phyloP scores from a whole-genome alignment of 2,113 vertebrate species.

The Plestiodon gilberti region DNA sequence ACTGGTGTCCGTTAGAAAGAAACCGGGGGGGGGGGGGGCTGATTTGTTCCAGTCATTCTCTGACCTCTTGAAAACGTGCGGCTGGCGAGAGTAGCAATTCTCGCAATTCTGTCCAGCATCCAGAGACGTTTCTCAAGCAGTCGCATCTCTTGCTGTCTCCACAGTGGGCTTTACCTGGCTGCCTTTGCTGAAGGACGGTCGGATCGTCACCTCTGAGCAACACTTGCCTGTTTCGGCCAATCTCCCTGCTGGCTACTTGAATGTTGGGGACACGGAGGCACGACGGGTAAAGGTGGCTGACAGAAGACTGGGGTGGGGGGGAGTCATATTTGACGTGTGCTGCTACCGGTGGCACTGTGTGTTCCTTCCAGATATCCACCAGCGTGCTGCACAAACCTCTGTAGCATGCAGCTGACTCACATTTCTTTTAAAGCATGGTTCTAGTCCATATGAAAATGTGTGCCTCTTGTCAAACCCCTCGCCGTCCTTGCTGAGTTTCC shows the following conservation, averaged over 20 bases:
- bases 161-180: conserved; percentile 92
- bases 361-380: not conserved
- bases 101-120: not conserved
- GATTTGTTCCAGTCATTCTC: not conserved
- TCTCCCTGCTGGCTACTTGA: conserved; percentile 89
- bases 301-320: too few species aligned
- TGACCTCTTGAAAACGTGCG: not conserved
- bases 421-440: not conserved
- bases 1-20: not conserved
- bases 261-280: conserved; percentile 76
- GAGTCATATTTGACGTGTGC: not conserved
- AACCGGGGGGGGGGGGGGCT: not conserved
- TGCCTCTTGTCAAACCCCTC: too few species aligned
- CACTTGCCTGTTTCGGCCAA: conserved; percentile 88
- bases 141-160: not conserved
- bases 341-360: not conserved
- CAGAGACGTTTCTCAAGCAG: rapidly evolving
- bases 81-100: not conserved
- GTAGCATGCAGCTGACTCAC: not conserved
- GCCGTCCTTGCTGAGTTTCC: not conserved
- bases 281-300: conserved; percentile 80
- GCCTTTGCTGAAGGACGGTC: conserved; percentile 90
- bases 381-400: not conserved
- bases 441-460: too few species aligned
- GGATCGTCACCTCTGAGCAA: conserved; percentile 87